Base-by-base conservation (phyloP, 2,113 vertebrate species). In the Paraplagusia blochii region DNA sequence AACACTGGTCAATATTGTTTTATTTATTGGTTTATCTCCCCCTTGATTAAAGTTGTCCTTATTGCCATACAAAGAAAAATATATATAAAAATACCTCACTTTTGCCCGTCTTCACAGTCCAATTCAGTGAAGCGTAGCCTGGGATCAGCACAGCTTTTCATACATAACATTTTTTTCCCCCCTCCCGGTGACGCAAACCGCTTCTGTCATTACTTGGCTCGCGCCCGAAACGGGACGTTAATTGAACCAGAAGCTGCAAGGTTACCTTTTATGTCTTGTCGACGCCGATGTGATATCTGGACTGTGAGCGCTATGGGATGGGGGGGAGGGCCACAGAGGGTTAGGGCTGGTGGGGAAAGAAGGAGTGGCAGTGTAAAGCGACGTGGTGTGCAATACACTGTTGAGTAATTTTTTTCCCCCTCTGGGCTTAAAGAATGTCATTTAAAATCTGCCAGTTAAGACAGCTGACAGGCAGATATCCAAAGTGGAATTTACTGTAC, bases 211-310 rank as follows among this genome's bases (percentile, higher is more conserved):
- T 86, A 85, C 76, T 83, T 80, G 81, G 78, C 84, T 64, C 52
- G 29, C 15, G 48, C 69, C 69, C 9, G 60, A 82, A 88, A 84
- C 72, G 61, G 79, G 84, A 88, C 80, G 80, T 85, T 88, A 85
- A 87, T 80, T 87, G 79, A 83, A 88, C 80, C 76, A 81, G 80
- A 88, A 85, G 88, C 82, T 46, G 58, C 81, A 86, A 88, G 84
- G 78, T 89, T 88, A 88, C 85, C 83, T 87, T 88, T 79, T 74
- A 77, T 82, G 80, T 87, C 84, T 85, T 54, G 78, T 76, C 62
- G 60, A 74, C 64, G 36, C 54, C 16, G 66, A 64, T 66, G 81
- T 77, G 74, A 82, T 81, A 83, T 83, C 71, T 77, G 71, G 83
- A 70, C 72, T 67, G 74, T 63, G 67, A 71, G 53, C 18, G 50